Evolutionary conservation across 2,113 vertebrate genomes (phyloP).

Genomic region (Actenoides hombroni): DNA sequence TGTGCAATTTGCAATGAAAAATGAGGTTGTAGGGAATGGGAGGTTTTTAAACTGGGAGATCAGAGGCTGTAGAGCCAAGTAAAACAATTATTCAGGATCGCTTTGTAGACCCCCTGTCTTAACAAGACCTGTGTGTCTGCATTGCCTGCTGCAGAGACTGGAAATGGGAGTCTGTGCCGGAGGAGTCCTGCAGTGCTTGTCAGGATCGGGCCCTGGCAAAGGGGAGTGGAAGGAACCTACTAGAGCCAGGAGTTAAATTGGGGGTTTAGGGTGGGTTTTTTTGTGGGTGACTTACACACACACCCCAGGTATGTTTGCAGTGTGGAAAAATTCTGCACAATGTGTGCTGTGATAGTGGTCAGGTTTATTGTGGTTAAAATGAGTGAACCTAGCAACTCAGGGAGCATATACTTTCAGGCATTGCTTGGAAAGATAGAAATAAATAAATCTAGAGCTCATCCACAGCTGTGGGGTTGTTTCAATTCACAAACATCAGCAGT

Average conservation of each 20-base stretch:
- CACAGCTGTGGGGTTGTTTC: neutral
- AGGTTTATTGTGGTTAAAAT: neutral
- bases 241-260: neutral
- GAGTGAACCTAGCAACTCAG: neutral
- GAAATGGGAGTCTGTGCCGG: neutral
- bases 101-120: neutral
- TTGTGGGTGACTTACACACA: too few species aligned
- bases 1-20: conserved; percentile 51
- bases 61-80: neutral
- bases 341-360: neutral
- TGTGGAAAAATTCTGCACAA: neutral
- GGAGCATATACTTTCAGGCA: neutral
- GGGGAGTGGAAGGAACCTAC: neutral
- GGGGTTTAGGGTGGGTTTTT: neutral
- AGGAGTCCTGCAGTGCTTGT: neutral
- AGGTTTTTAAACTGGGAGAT: neutral
- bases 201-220: neutral
- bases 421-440: neutral
- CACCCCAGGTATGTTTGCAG: neutral
- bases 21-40: neutral
- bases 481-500: neutral
- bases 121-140: neutral
- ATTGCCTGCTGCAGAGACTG: neutral
- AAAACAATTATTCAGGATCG: neutral
- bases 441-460: neutral